Percentiles rank a stretch among this genome's conserved stretches.
Conservation (phyloP, 30 jellyfish, hydroid and myxozoan species). For the Haliclystus octoradiatus region DNA sequence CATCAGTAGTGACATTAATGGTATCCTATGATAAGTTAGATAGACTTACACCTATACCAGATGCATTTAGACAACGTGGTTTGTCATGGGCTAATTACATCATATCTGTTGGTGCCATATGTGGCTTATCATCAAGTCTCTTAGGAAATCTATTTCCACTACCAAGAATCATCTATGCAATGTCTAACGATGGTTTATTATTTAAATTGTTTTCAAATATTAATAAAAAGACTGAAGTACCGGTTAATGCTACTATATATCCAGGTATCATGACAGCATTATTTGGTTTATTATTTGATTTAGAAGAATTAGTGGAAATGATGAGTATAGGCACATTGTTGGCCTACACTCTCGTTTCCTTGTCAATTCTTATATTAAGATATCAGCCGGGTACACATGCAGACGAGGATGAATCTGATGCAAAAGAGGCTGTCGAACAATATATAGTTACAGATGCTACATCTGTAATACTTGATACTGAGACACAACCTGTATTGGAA, state of each 20-base stretch:
- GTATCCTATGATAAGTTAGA: constrained; percentile 71
- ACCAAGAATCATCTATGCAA: constrained; percentile 91
- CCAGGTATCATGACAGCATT: constrained; percentile 98
- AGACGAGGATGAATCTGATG: constrained; percentile 10
- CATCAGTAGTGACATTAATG: constrained; percentile 74
- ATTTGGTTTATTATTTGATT: constrained; percentile 88
- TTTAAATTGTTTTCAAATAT: constrained; percentile 59
- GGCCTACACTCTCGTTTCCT: constrained; percentile 97
- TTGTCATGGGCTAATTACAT: constrained; percentile 95
- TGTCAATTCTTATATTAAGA: constrained; percentile 89
- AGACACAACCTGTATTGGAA: neutral
- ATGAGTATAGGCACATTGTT: constrained; percentile 97
- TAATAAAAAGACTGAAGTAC: constrained; percentile 73
- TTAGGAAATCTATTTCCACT: constrained; percentile 94
- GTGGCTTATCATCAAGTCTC: constrained; percentile 97
- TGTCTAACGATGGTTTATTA: constrained; percentile 90
- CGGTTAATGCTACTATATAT: constrained; percentile 95
- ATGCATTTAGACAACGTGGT: constrained; percentile 88
- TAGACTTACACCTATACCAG: constrained; percentile 92
- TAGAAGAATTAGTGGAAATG: constrained; percentile 98
- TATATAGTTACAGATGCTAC: neutral
- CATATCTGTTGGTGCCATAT: constrained; percentile 95
- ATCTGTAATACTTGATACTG: neutral
- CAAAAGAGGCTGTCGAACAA: constrained; percentile 5
- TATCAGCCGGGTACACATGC: constrained; percentile 89